Evolutionary conservation across 2,113 vertebrate genomes (phyloP).

Genomic region (Cottus gobio): DNA sequence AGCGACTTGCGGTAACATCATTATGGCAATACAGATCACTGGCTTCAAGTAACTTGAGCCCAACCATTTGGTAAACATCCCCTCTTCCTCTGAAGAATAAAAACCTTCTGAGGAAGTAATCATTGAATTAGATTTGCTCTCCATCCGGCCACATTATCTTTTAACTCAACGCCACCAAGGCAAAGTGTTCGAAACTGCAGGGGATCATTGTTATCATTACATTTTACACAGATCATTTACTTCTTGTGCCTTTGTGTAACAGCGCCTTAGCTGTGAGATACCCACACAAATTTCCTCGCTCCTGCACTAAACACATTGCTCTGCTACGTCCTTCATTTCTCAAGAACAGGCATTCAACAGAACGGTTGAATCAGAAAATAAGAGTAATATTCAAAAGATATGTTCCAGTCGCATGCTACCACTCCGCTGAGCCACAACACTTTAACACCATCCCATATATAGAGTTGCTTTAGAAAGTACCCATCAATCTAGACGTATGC

Average conservation of each 20-base stretch:
- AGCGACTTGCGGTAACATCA: slow-evolving; percentile 41
- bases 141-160: slow-evolving; percentile 34
- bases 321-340: not conserved
- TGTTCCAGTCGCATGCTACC: not conserved
- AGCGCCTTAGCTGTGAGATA: slow-evolving; percentile 8
- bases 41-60: slow-evolving; percentile 57
- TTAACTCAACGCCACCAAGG: slow-evolving; percentile 33
- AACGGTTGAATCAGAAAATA: slow-evolving; percentile 9
- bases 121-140: slow-evolving; percentile 57
- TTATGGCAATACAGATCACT: slow-evolving; percentile 51
- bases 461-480: slow-evolving; percentile 8
- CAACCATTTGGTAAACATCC: slow-evolving; percentile 44
- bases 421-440: not conserved
- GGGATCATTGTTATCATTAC: slow-evolving; percentile 42
- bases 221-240: slow-evolving; percentile 36
- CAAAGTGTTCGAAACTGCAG: slow-evolving; percentile 21
- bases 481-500: slow-evolving; percentile 1
- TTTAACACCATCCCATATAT: not conserved
- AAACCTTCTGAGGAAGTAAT: slow-evolving; percentile 47
- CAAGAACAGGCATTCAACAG: slow-evolving; percentile 7
- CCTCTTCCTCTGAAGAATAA: slow-evolving; percentile 27
- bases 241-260: not conserved
- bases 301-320: not conserved
- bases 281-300: not conserved
- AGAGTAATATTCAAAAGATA: slow-evolving; percentile 7